Percentiles rank a stretch among this genome's conserved stretches.
phyloP scores from a whole-genome alignment of 2,113 vertebrate species.

The Oncorhynchus kisutch region DNA sequence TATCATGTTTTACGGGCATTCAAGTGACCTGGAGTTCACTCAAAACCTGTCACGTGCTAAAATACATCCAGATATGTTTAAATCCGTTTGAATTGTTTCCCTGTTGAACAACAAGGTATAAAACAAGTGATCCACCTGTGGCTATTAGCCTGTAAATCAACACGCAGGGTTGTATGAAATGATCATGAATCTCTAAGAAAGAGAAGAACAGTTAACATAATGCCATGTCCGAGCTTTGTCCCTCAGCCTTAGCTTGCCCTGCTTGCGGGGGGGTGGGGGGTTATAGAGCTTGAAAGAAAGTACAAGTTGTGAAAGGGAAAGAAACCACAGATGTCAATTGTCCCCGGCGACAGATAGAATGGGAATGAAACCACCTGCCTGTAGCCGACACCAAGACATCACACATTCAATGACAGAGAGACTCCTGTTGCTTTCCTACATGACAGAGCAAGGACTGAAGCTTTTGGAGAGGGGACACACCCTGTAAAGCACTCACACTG shows the following conservation, averaged over 20 bases:
- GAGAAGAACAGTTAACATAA: not conserved
- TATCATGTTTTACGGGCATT: not conserved
- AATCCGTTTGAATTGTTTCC: not conserved
- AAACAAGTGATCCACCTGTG: not conserved
- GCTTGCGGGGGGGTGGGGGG: slow-evolving; percentile 21
- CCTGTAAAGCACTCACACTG: not conserved
- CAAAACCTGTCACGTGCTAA: not conserved
- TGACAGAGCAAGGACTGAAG: slow-evolving; percentile 8
- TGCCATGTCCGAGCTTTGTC: slow-evolving; percentile 25
- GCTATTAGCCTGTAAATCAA: not conserved
- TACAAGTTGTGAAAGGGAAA: slow-evolving; percentile 41
- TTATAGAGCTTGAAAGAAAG: slow-evolving; percentile 31
- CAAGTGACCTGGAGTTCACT: not conserved
- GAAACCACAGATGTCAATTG: slow-evolving; percentile 46
- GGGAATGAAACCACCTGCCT: slow-evolving; percentile 55
- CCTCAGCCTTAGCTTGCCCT: slow-evolving; percentile 31
- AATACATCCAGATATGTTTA: not conserved
- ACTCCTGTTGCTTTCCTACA: slow-evolving; percentile 15
- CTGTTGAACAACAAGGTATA: not conserved
- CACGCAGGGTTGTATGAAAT: not conserved
- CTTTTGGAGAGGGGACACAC: not conserved
- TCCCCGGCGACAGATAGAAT: slow-evolving; percentile 27
- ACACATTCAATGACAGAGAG: not conserved
- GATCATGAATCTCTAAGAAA: not conserved
- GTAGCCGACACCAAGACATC: slow-evolving; percentile 5